Evolutionary conservation across 2,888 invertebrate genomes (phyloP), one percentile per base, ranked within the genome.

Genomic region (Melanophora roralis): DNA sequence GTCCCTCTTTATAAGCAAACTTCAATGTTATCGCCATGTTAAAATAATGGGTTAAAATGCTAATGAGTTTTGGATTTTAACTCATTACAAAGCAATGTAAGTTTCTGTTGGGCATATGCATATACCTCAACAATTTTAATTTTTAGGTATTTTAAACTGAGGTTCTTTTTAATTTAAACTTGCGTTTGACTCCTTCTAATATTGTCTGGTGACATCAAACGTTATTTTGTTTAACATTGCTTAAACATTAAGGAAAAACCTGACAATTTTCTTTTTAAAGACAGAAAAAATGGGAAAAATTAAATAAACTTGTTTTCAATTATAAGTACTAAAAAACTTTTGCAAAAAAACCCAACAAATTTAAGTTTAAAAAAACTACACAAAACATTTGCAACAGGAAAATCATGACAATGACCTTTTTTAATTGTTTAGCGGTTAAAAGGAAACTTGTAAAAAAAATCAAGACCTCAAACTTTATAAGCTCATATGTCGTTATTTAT

Each of bases 341-440:
- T 23, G 2, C 1, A 12, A 27, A 7, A 11, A 21, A 43, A 43
- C 6, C 8, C 8, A 27, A n/a, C n/a, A 55, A 55, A 19, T 55
- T 65, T 64, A 21, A 57, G 49, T 47, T 64, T 40, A 43, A 27
- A 40, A 49, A 38, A 27, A 4, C 36, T 9, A n/a, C 4, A 3
- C 3, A 45, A 1, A 59, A 36, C 55, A 34, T 49, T 8, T 38
- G 38, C 21, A 12, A 49, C 49, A 43, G 51, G 53, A 51, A 57
- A 47, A 21, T 40, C 57, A 64, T 76, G 69, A 76, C 64, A 76
- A 76, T 76, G 69, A 76, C 57, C 76, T 71, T 76, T 75, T 71
- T 76, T 57, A 76, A 71, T 71, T 59, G 60, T 11, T 27, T 38
- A 69, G 43, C 38, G 57, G n/a, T 57, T n/a, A n/a, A 27, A 69